Conservation (phyloP, 2,797 vertebrate genomes). For the Austrolebias charrua region DNA sequence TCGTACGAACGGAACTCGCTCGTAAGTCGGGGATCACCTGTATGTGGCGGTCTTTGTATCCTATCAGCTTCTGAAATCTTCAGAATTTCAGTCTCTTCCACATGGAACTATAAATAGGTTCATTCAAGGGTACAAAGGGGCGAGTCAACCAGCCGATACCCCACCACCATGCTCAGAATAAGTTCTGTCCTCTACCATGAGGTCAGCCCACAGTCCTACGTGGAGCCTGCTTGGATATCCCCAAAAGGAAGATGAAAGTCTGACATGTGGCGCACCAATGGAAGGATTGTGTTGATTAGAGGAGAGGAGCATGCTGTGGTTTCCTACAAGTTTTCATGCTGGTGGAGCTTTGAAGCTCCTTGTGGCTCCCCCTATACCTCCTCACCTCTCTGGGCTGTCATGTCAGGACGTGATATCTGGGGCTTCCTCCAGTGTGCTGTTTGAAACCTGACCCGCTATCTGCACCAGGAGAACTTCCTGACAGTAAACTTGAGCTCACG, state of each 20-base stretch:
- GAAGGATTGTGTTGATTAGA: slow-evolving; percentile 45
- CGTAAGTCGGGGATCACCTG: too few relatives aligned
- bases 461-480: neutral
- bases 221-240: slow-evolving; percentile 20
- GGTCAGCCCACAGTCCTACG: slow-evolving; percentile 29
- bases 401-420: slow-evolving; percentile 63
- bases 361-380: slow-evolving; percentile 29
- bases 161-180: slow-evolving; percentile 45
- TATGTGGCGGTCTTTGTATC: slow-evolving; percentile 53
- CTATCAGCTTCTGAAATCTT: slow-evolving; percentile 41
- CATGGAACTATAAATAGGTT: slow-evolving; percentile 62
- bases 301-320: slow-evolving; percentile 22
- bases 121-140: slow-evolving; percentile 62
- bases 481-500: neutral
- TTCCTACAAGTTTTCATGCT: slow-evolving; percentile 50
- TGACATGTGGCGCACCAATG: slow-evolving; percentile 12
- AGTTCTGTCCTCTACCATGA: slow-evolving; percentile 31
- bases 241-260: slow-evolving; percentile 39
- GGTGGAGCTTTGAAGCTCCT: slow-evolving; percentile 63
- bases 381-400: slow-evolving; percentile 30
- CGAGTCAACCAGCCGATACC: slow-evolving; percentile 39
- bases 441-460: slow-evolving; percentile 21
- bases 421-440: slow-evolving; percentile 20
- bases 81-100: slow-evolving; percentile 48
- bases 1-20: too few relatives aligned